Percentiles rank a stretch among this genome's conserved stretches.
phyloP scores from a whole-genome alignment of 2,888 invertebrate species.

The Proisotoma minuta region DNA sequence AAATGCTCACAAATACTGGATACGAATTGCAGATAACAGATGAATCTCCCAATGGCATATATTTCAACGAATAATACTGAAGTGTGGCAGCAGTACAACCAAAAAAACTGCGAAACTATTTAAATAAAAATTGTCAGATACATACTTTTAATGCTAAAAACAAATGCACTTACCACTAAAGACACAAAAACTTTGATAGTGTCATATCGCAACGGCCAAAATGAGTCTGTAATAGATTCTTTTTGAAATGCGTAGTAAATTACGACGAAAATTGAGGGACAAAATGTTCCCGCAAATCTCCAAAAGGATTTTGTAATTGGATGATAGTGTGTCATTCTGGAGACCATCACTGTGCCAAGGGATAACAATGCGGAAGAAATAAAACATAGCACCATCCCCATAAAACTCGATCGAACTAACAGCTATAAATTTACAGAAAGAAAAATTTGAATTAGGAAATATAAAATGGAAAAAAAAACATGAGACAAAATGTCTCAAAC shows the following conservation, averaged over 20 bases:
- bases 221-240: slow-evolving; percentile 30
- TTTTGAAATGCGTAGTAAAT: slow-evolving; percentile 34
- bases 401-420: slow-evolving; percentile 16
- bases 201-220: slow-evolving; percentile 40
- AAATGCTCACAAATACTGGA: slow-evolving; percentile 37
- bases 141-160: slow-evolving; percentile 1
- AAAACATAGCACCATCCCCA: slow-evolving; percentile 42
- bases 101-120: slow-evolving; percentile 39
- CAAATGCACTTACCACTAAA: slow-evolving; percentile 35
- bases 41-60: slow-evolving; percentile 41
- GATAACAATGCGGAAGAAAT: slow-evolving; percentile 40
- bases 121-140: not conserved
- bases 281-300: slow-evolving; percentile 39
- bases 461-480: no score
- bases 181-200: slow-evolving; percentile 34
- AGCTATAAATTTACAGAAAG: slow-evolving; percentile 50
- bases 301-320: slow-evolving; percentile 42
- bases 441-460: no score
- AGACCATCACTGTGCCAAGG: slow-evolving; percentile 41
- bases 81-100: slow-evolving; percentile 43
- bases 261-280: slow-evolving; percentile 35
- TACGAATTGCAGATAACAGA: slow-evolving; percentile 45
- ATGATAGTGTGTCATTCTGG: slow-evolving; percentile 40
- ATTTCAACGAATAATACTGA: slow-evolving; percentile 43
- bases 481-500: no score